These are phyloP conservation scores for Neoascia interrupta DNA, from an alignment of 2,888 invertebrate species.

Conservation along the genomic window DNA sequence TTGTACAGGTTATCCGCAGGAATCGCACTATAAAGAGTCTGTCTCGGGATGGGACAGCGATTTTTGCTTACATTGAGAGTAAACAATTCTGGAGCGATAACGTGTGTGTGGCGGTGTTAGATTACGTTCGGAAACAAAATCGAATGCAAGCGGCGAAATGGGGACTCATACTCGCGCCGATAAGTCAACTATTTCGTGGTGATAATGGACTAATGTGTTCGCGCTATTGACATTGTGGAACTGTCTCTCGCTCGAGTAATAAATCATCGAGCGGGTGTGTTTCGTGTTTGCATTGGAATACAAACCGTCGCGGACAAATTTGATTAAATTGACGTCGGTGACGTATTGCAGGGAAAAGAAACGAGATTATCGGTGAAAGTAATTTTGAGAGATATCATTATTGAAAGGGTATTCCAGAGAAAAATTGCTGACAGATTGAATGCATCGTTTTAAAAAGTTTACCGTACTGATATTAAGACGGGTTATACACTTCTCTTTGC, in stretches of 20 bases:
- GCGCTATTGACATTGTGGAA: conserved; percentile 54
- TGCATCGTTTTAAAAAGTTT: no score
- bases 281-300: conserved; percentile 30
- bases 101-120: conserved; percentile 3
- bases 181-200: conserved; percentile 35
- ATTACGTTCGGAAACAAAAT: conserved; percentile 27
- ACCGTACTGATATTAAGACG: no score
- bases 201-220: conserved; percentile 35
- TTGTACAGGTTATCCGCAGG: conserved; percentile 4
- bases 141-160: conserved; percentile 5
- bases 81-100: conserved; percentile 23
- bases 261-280: conserved; percentile 50
- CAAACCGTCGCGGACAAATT: conserved; percentile 9
- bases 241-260: conserved; percentile 19
- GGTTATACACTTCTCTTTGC: no score
- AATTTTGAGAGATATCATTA: no score
- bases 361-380: no score
- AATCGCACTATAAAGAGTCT: neutral
- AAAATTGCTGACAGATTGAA: no score
- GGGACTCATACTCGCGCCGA: conserved; percentile 25
- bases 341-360: no score
- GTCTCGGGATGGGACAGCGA: conserved; percentile 17
- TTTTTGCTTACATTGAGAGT: conserved; percentile 25
- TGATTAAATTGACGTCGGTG: conserved; percentile 36
- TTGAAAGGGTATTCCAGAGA: no score